A percentile compares a stretch with the other conserved stretches of the same genome.
phyloP scores from a whole-genome alignment of 2,113 vertebrate genomes.

The Artemisiospiza belli region DNA sequence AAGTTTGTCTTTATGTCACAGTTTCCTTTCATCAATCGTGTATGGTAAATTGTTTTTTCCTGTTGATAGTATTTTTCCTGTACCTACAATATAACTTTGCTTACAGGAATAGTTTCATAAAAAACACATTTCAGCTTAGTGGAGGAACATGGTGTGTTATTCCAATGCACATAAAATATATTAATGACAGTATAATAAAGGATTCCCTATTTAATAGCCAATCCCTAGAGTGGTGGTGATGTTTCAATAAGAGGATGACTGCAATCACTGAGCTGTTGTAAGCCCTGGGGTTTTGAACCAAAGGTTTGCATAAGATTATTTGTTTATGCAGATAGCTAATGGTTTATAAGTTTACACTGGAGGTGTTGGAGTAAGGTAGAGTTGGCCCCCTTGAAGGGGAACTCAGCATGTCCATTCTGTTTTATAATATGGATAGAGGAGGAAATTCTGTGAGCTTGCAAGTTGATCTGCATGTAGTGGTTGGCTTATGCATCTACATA shows the following conservation, averaged over 20 bases:
- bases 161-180: background rate
- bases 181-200: background rate
- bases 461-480: background rate
- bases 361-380: background rate
- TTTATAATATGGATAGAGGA: background rate
- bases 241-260: background rate
- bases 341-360: background rate
- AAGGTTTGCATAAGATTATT: background rate
- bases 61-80: background rate
- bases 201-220: background rate
- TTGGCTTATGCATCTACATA: background rate
- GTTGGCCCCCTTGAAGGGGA: background rate
- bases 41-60: background rate
- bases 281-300: background rate
- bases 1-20: background rate
- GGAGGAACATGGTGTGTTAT: background rate
- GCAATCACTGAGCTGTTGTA: background rate
- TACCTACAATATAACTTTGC: background rate
- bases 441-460: background rate
- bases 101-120: background rate
- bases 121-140: background rate
- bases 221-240: background rate
- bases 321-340: background rate
- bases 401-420: background rate
- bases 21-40: background rate